Conservation (phyloP, 2,797 vertebrate species). For the Macropodus opercularis region DNA sequence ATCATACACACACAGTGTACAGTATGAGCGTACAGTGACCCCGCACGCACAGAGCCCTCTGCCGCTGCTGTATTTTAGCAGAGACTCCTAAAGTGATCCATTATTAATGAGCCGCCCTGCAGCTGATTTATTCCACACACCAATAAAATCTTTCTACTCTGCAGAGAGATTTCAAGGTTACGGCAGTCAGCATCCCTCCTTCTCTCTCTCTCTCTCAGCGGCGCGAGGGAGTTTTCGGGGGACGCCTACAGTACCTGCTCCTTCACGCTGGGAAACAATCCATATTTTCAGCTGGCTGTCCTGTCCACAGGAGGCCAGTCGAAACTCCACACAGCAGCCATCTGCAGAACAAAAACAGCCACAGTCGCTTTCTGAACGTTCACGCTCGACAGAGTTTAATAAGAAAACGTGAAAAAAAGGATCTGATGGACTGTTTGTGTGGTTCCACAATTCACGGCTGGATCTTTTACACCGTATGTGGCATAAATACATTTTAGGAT, state of each 20-base stretch:
- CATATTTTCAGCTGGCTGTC: slow-evolving; percentile 88
- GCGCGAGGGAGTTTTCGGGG: slow-evolving; percentile 24
- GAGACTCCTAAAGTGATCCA: slow-evolving; percentile 59
- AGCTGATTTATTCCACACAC: slow-evolving; percentile 64
- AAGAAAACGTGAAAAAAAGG: slow-evolving; percentile 18
- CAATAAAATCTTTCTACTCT: slow-evolving; percentile 63
- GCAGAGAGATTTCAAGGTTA: slow-evolving; percentile 60
- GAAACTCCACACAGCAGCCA: slow-evolving; percentile 76
- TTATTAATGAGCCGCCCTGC: slow-evolving; percentile 64
- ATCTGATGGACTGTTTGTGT: slow-evolving; percentile 24
- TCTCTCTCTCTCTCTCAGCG: not conserved
- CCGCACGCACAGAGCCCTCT: slow-evolving; percentile 16
- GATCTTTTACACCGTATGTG: not conserved
- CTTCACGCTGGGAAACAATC: slow-evolving; percentile 80
- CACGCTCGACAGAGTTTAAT: slow-evolving; percentile 21
- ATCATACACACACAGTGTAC: slow-evolving; percentile 27
- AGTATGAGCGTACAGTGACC: slow-evolving; percentile 9
- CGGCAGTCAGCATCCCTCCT: slow-evolving; percentile 21
- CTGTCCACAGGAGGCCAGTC: slow-evolving; percentile 90
- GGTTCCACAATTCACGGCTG: not conserved
- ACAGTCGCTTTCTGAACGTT: slow-evolving; percentile 21
- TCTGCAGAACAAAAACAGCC: slow-evolving; percentile 58
- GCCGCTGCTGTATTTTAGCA: slow-evolving; percentile 46
- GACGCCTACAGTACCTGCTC: slow-evolving; percentile 81
- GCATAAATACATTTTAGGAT: slow-evolving; percentile 12